phyloP scores from a whole-genome alignment of 1,140 invertebrate species.

The Conopomorpha cramerella region DNA sequence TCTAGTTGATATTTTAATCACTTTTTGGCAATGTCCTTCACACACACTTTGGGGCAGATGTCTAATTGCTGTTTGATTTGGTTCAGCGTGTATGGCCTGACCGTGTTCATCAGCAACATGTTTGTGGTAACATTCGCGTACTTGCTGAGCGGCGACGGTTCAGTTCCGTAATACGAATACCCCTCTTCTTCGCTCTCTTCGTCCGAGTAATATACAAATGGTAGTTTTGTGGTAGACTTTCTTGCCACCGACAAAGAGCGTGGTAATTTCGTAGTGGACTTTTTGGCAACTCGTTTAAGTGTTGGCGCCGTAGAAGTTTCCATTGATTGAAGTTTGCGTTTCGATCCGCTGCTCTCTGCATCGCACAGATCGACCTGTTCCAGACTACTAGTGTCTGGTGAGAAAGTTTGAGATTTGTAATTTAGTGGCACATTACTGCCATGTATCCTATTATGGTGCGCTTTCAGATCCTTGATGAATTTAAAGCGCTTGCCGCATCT shows the following conservation, averaged over 20 bases:
- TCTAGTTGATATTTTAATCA: constrained; percentile 8
- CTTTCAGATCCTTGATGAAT: neutral
- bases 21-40: constrained; percentile 14
- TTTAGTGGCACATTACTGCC: neutral
- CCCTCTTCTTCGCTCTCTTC: constrained; percentile 9
- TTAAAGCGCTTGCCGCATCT: neutral
- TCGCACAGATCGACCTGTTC: neutral
- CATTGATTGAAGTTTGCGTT: constrained; percentile 9
- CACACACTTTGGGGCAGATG: constrained; percentile 19
- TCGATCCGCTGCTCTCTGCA: constrained; percentile 2
- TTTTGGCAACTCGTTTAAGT: constrained; percentile 21
- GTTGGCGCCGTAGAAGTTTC: constrained; percentile 4
- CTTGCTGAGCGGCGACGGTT: constrained; percentile 7
- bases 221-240: constrained; percentile 38
- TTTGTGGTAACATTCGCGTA: constrained; percentile 18
- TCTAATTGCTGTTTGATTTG: constrained; percentile 24
- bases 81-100: constrained; percentile 18
- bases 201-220: constrained; percentile 6
- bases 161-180: constrained; percentile 28
- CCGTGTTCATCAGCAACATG: constrained; percentile 23
- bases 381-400: no score
- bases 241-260: constrained; percentile 15
- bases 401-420: no score
- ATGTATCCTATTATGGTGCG: neutral
- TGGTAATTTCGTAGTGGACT: constrained; percentile 33